Conservation (phyloP, 2,797 vertebrate species). For the Fratercula arctica region DNA sequence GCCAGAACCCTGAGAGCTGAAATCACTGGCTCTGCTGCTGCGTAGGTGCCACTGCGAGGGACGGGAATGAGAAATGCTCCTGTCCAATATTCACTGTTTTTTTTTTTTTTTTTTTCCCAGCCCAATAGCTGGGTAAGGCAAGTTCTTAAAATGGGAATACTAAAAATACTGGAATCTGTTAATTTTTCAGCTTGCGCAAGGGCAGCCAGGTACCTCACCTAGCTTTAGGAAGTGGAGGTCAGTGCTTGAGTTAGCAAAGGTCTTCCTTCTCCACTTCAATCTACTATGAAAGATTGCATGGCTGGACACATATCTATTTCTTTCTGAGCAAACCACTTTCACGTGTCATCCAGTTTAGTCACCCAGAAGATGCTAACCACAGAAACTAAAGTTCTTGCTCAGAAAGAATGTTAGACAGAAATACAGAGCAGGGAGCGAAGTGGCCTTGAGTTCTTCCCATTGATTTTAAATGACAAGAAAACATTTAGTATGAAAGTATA, state of each 20-base stretch:
- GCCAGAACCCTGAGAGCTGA: fast-evolving
- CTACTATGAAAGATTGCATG: not conserved
- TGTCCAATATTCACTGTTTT: not conserved
- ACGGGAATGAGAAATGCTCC: not conserved
- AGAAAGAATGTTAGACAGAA: not conserved
- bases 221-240: not conserved
- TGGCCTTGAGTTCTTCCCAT: not conserved
- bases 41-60: fast-evolving
- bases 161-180: not conserved
- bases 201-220: not conserved
- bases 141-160: not conserved
- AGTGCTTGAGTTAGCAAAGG: not conserved
- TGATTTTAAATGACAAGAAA: not conserved
- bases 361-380: not conserved
- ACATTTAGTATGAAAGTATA: not conserved
- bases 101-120: not conserved
- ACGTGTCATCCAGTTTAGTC: not conserved
- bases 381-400: not conserved
- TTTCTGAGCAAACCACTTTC: not conserved
- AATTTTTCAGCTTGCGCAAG: not conserved
- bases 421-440: not conserved
- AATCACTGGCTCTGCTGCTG: fast-evolving
- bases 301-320: not conserved
- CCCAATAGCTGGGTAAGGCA: not conserved
- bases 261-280: not conserved